A percentile compares a stretch with the other conserved stretches of the same genome.
phyloP scores from a whole-genome alignment of 2,113 vertebrate genomes.

The Callipepla californica region DNA sequence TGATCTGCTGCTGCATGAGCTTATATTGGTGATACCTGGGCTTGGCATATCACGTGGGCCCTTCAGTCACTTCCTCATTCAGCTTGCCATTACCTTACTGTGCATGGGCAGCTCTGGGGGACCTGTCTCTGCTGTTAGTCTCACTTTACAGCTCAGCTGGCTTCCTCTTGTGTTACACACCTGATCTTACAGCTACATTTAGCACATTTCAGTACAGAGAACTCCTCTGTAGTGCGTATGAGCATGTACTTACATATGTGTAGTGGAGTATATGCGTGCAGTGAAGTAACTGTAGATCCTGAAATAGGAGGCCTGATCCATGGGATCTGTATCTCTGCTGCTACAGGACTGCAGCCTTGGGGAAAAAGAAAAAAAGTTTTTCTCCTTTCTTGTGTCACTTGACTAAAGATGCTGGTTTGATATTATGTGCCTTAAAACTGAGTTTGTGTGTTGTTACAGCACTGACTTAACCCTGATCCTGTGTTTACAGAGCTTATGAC shows the following conservation, averaged over 20 bases:
- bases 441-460: background rate
- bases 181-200: background rate
- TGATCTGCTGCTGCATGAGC: background rate
- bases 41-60: background rate
- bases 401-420: background rate
- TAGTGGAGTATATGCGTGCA: background rate
- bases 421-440: background rate
- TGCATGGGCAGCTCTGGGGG: accelerated
- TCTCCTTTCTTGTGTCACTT: background rate
- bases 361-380: accelerated
- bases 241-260: accelerated
- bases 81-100: background rate
- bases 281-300: background rate
- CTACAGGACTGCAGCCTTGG: background rate
- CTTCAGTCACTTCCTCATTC: background rate
- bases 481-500: background rate
- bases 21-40: background rate
- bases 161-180: background rate
- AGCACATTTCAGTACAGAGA: background rate
- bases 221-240: background rate
- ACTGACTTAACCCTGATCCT: background rate
- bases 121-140: background rate
- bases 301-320: background rate
- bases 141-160: background rate
- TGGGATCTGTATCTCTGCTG: background rate